A percentile compares a stretch with the other conserved stretches of the same genome.
Evolutionary conservation across 2,888 invertebrate genomes (phyloP).

Genomic region (Boloria selene): DNA sequence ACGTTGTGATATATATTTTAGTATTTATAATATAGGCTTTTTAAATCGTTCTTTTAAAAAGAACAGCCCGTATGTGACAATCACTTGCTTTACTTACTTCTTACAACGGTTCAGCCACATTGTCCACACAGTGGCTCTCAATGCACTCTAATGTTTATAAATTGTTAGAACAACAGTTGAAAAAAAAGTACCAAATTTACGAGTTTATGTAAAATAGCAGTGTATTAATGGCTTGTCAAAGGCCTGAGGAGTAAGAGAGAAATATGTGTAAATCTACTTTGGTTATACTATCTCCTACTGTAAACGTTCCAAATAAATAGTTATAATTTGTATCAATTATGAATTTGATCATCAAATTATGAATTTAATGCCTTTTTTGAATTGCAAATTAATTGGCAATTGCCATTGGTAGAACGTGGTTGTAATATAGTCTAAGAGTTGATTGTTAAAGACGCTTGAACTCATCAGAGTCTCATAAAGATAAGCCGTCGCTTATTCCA

Average conservation of each 20-base stretch:
- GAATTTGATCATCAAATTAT: too few species aligned
- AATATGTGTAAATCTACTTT: neutral
- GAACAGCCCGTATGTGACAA: neutral
- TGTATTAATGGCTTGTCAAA: neutral
- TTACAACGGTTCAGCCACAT: conserved; percentile 47
- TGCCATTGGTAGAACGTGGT: neutral
- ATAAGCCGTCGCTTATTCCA: conserved; percentile 36
- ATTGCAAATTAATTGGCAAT: too few species aligned
- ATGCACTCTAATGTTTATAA: conserved; percentile 61
- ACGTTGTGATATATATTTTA: too few species aligned
- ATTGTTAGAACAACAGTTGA: conserved; percentile 53
- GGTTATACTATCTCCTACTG: neutral
- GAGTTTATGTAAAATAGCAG: neutral
- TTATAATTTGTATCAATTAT: too few species aligned
- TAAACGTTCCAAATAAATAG: too few species aligned
- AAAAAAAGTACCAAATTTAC: conserved; percentile 37
- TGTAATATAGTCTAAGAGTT: conserved; percentile 12
- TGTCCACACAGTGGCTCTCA: conserved; percentile 68
- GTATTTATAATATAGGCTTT: too few species aligned
- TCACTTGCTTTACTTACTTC: neutral
- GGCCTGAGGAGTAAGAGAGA: neutral
- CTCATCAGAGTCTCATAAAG: conserved; percentile 32
- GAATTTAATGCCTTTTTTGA: too few species aligned
- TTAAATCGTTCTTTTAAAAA: too few species aligned
- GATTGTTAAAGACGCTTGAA: conserved; percentile 7